Base-by-base conservation (phyloP, 2,888 invertebrate species). In the Metopia argyrocephala region DNA sequence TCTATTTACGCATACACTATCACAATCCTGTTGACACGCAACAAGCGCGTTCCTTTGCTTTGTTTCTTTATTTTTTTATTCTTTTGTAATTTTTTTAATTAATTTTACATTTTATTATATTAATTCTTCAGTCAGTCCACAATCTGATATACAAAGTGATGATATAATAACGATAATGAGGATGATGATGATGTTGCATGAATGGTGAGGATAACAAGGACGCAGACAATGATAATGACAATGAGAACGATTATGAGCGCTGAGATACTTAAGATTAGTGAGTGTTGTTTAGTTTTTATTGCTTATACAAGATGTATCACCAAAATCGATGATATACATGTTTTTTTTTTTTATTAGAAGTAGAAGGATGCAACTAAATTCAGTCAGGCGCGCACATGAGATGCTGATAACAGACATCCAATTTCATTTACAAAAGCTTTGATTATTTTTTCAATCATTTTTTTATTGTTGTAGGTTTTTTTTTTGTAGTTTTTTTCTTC, bases 1-100 rank as follows among this genome's bases (percentile, higher is more conserved):
- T 88, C 88, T 85, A 76, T 83, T 84, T 82, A 83, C 81, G 85
- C 88, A 89, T 88, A 89, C 89, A 89, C 89, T 89, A 89, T 89
- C 90, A 89, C 90, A 88, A 85, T 86, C 86, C 84, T 82, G 79
- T 83, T 83, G 70, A 78, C 28, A 81, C 81, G 81, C 70, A 59
- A 61, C 57, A 56, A 48, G 27, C 50, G 78, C 74, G 70, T 66
- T 50, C 75, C 70, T 70, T 70, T 78, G 57, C 56, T 38, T 62
- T 59, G 23, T 52, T 69, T 57, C 28, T 59, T 75, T 68, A 18
- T 31, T 71, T 56, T 59, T 21, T 56, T 56, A 12, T 12, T 12
- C 0, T 31, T 31, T 31, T 38, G 0, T 38, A n/a, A n/a, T 38
- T 38, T 38, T 3, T 15, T 38, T 38, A 25, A 6, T 61, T 61